Percentiles rank a stretch among this genome's conserved stretches.
phyloP scores from a whole-genome alignment of 2,888 invertebrate genomes.

The Xestia rhomboidea region DNA sequence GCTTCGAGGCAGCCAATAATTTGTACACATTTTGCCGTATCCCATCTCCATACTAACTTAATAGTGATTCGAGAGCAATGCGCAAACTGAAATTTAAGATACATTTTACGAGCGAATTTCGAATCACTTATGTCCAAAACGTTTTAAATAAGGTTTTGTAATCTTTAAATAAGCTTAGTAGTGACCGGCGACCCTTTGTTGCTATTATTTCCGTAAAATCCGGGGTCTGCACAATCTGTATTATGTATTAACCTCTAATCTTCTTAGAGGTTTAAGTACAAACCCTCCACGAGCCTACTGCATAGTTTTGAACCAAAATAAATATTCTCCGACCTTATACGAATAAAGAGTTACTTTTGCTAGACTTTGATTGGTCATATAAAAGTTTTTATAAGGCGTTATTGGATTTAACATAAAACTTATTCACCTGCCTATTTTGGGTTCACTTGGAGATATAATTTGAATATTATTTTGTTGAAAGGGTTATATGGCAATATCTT shows the following conservation, averaged over 20 bases:
- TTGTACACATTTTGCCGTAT: slow-evolving; percentile 43
- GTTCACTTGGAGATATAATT: slow-evolving; percentile 19
- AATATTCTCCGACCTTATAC: slow-evolving; percentile 31
- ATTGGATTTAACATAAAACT: slow-evolving; percentile 57
- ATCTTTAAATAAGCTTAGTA: slow-evolving; percentile 48
- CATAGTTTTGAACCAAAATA: slow-evolving; percentile 48
- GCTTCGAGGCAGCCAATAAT: slow-evolving; percentile 40
- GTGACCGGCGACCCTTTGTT: slow-evolving; percentile 35
- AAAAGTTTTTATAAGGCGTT: slow-evolving; percentile 56
- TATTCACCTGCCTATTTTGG: slow-evolving; percentile 51
- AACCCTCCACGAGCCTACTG: background rate
- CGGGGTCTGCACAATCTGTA: slow-evolving; percentile 29
- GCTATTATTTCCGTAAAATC: slow-evolving; percentile 45
- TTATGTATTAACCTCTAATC: slow-evolving; percentile 59
- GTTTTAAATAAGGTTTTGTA: slow-evolving; percentile 39
- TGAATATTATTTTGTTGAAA: slow-evolving; percentile 39
- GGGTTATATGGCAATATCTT: slow-evolving; percentile 25
- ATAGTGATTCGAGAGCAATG: slow-evolving; percentile 33
- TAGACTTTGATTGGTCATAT: slow-evolving; percentile 53
- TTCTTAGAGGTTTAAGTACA: slow-evolving; percentile 53
- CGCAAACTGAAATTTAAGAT: slow-evolving; percentile 28
- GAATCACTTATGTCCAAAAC: background rate
- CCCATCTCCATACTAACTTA: slow-evolving; percentile 45
- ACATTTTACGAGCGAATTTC: slow-evolving; percentile 5
- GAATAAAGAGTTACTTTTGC: slow-evolving; percentile 40